Base-by-base conservation (phyloP, 2,113 vertebrate genomes). In the Heteronetta atricapilla region DNA sequence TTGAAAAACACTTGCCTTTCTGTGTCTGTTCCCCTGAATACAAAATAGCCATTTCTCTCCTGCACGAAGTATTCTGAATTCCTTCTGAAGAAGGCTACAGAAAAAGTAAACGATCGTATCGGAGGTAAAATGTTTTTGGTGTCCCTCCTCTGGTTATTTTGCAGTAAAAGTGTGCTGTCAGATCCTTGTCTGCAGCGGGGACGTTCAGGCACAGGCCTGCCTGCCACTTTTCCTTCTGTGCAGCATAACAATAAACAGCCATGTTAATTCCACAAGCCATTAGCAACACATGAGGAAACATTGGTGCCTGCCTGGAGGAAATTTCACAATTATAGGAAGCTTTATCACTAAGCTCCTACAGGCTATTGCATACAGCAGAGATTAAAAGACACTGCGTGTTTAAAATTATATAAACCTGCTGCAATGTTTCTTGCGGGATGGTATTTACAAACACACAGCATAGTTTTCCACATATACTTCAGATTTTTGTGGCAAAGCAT, bases 211-310 rank as follows among this genome's bases (percentile, higher is more conserved):
- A 2, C 11, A 76, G 96, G 80, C 80, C 83, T 92, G 58, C 69
- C 88, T 92, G 83, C 88, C 62, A 5, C 88, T 96, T 93, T 75
- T 94, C 83, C 86, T 94, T 93, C 80, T 94, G 93, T 59, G 86
- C 92, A 85, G 94, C 77, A 42, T 68, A 90, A 93, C 95, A 94
- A 90, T 87, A 95, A 96, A 93, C 90, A 97, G 93, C 90, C 69
- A 44, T 67, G 92, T 93, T 96, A 94, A 95, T 95, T 96, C 95
- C 90, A 85, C 69, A 86, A 92, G 67, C 92, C 90, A 93, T 95
- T 96, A 96, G 95, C 95, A 92, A 93, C 95, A 96, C 96, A 96
- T 95, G 86, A 96, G 93, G 90, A 93, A 82, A 87, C 96, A 93
- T 6, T 89, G 94, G 93, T 94, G 92, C 93, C 94, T 96, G 95